Conservation (phyloP, 1,140 invertebrate species). For the Cepaea nemoralis region DNA sequence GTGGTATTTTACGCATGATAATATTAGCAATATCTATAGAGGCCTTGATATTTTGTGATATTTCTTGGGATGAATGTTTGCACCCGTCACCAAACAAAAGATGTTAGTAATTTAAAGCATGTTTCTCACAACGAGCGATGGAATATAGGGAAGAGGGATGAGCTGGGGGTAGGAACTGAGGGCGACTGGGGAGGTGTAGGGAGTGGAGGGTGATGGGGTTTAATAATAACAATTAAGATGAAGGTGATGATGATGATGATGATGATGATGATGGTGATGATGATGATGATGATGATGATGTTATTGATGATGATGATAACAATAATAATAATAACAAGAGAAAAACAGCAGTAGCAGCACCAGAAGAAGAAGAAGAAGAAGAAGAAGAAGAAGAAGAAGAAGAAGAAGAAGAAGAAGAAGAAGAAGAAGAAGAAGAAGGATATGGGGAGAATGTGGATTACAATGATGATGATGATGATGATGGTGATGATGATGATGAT, state of each 20-base stretch:
- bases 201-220: no score
- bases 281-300: no score
- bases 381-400: not conserved
- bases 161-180: no score
- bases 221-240: no score
- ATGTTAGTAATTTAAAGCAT: conserved; percentile 21
- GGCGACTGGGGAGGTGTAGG: no score
- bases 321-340: not conserved
- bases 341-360: conserved; percentile 25
- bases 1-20: conserved; percentile 33
- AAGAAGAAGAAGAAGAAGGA: not conserved
- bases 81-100: conserved; percentile 1
- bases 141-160: no score
- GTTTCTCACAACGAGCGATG: not conserved
- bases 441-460: not conserved
- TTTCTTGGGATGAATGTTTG: conserved; percentile 3
- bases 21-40: conserved; percentile 30
- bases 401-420: not conserved
- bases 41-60: conserved; percentile 27
- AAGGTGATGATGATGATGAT: no score
- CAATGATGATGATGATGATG: conserved; percentile 15
- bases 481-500: conserved; percentile 11
- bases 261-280: no score
- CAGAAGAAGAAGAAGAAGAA: not conserved
- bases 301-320: no score